phyloP scores from a whole-genome alignment of 2,113 vertebrate species.

The Seriola dumerili region DNA sequence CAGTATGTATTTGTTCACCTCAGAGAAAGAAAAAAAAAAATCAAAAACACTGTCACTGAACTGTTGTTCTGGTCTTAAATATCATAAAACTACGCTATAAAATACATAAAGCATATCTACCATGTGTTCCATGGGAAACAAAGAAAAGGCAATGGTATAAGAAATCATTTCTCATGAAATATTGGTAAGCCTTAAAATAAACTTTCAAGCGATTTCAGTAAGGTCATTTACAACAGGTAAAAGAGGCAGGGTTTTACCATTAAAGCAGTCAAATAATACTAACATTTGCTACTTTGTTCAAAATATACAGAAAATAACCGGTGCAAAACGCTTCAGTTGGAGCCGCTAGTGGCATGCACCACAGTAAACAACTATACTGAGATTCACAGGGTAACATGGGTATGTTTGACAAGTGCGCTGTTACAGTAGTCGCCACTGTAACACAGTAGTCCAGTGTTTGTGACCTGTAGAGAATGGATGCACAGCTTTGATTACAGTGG shows the following conservation, averaged over 20 bases:
- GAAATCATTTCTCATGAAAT: slow-evolving; percentile 74
- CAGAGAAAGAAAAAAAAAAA: slow-evolving; percentile 26
- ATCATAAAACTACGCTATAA: slow-evolving; percentile 60
- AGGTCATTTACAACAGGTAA: slow-evolving; percentile 68
- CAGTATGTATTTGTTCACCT: slow-evolving; percentile 61
- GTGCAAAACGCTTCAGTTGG: slow-evolving; percentile 84
- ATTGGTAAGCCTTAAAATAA: slow-evolving; percentile 66
- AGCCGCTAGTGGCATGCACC: slow-evolving; percentile 83
- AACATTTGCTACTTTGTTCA: slow-evolving; percentile 83
- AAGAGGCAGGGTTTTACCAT: slow-evolving; percentile 63
- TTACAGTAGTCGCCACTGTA: slow-evolving; percentile 81
- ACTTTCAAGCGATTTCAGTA: slow-evolving; percentile 63
- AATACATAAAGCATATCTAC: slow-evolving; percentile 67
- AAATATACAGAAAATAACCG: slow-evolving; percentile 86
- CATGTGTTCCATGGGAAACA: slow-evolving; percentile 82
- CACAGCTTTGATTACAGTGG: slow-evolving; percentile 57
- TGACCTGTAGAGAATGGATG: slow-evolving; percentile 10
- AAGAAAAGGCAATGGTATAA: slow-evolving; percentile 79
- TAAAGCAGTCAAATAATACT: slow-evolving; percentile 79
- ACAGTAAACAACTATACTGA: slow-evolving; percentile 86
- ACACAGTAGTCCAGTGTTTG: slow-evolving; percentile 77
- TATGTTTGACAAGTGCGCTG: slow-evolving; percentile 69
- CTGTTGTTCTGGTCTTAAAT: slow-evolving; percentile 59
- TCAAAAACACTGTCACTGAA: slow-evolving; percentile 43
- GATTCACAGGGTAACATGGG: slow-evolving; percentile 67